Evolutionary conservation across 2,797 vertebrate genomes (phyloP), one percentile per base, ranked within the genome.

Genomic region (Erethizon dorsatum): DNA sequence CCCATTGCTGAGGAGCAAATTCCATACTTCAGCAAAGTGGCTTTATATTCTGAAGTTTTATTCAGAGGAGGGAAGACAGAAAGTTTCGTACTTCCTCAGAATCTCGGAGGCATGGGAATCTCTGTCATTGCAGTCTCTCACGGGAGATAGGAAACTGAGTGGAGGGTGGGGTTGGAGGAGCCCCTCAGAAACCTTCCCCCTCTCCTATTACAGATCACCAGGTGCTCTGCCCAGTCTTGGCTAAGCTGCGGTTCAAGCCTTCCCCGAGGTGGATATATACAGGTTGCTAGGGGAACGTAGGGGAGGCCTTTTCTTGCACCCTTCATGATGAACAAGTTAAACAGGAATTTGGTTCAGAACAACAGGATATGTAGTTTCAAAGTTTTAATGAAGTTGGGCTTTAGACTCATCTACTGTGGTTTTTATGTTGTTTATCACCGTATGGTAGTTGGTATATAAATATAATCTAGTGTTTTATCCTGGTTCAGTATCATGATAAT

Each of bases 391-490:
- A 73, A 89, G 59, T 13, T 87, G 4, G 14, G 69, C 37, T 61
- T 94, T 50, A 65, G 10, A 15, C 47, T 18, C 10, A 11, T 17
- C n/a, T 86, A 10, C 20, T 63, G 22, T 50, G 8, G 4, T 1
- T 82, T 88, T 80, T n/a, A 77, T 89, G 15, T 75, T 80, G 52
- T 75, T 93, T 88, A 69, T 82, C 84, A 85, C 57, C 82, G 37
- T 45, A 37, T 50, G 28, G 17, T 63, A 82, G 69, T 20, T 50
- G 9, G 5, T 56, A 56, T 41, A 59, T 69, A 67, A 90, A 37
- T 75, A 97, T 79, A 54, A 54, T 26, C 75, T 5, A 45, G 75
- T 75, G 73, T 22, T 56, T 80, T 80, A n/a, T 17, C 13, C 63
- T 50, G 33, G 61, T n/a, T 82, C 24, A 41, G 6, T 50, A 52